Percentiles rank a stretch among this genome's conserved stretches.
These are phyloP conservation scores for Sebastolobus alascanus DNA, from an alignment of 2,797 vertebrate genomes.

Conservation along the genomic window DNA sequence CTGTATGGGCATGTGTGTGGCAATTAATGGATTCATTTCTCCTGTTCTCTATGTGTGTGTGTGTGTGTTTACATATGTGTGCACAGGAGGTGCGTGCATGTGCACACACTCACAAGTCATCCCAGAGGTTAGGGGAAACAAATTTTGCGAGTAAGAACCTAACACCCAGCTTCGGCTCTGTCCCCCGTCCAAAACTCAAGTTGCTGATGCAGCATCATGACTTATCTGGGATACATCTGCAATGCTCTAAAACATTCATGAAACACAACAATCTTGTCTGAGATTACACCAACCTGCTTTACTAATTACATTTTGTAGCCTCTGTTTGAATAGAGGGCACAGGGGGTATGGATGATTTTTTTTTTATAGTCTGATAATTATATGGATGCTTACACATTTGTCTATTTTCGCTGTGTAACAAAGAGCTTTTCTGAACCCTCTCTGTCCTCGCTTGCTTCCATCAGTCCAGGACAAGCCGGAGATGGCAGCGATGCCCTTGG, in stretches of 20 bases:
- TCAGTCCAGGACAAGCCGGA: conserved; percentile 93
- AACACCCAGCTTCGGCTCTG: conserved; percentile 51
- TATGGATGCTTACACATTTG: neutral
- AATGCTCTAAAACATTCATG: conserved; percentile 73
- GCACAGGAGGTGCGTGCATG: neutral
- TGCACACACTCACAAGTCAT: conserved; percentile 25
- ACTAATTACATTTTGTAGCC: conserved; percentile 29
- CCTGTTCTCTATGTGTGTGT: neutral
- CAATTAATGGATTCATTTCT: conserved; percentile 21
- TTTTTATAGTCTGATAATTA: conserved; percentile 2
- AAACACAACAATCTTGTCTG: conserved; percentile 65
- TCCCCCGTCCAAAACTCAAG: conserved; percentile 57
- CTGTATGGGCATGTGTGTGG: conserved; percentile 11
- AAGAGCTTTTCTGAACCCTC: conserved; percentile 14
- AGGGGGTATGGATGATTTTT: neutral
- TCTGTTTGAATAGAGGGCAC: conserved; percentile 13
- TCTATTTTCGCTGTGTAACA: conserved; percentile 24
- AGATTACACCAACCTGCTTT: conserved; percentile 52
- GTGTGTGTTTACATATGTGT: neutral
- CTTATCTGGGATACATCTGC: conserved; percentile 73
- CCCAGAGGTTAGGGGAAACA: conserved; percentile 45
- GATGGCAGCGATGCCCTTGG: conserved; percentile 87
- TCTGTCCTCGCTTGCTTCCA: conserved; percentile 24
- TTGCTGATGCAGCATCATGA: conserved; percentile 67
- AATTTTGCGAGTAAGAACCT: conserved; percentile 58